Percentiles rank a stretch among this genome's conserved stretches.
Conservation (phyloP, 2,888 invertebrate species). For the Oscheius sp. region DNA sequence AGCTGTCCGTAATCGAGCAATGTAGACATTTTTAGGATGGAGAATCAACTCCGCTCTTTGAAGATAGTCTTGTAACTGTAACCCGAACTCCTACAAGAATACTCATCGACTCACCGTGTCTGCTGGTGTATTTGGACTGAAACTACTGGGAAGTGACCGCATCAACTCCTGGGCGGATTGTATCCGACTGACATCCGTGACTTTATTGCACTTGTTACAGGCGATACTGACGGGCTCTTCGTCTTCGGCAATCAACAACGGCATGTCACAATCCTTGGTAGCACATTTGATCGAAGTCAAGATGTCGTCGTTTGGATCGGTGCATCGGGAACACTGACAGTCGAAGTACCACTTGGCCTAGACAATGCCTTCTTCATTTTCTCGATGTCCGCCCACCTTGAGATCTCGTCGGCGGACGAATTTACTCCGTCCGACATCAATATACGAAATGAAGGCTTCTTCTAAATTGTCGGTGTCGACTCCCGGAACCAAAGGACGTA, state of each 20-base stretch:
- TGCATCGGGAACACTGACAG: slow-evolving; percentile 68
- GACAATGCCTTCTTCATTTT: neutral
- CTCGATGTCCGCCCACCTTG: slow-evolving; percentile 39
- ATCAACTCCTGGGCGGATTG: slow-evolving; percentile 63
- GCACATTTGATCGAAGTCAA: slow-evolving; percentile 63
- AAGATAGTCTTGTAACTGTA: slow-evolving; percentile 53
- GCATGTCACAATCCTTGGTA: slow-evolving; percentile 58
- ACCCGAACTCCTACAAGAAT: slow-evolving; percentile 1
- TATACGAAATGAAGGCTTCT: slow-evolving; percentile 68
- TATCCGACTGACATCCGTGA: slow-evolving; percentile 46
- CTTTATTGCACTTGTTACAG: slow-evolving; percentile 63
- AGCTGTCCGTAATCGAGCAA: slow-evolving; percentile 66
- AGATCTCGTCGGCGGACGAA: slow-evolving; percentile 55
- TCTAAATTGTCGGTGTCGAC: slow-evolving; percentile 48
- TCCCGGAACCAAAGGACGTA: slow-evolving; percentile 66
- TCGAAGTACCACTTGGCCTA: slow-evolving; percentile 64
- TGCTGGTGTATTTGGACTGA: slow-evolving; percentile 60
- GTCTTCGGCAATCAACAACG: slow-evolving; percentile 59
- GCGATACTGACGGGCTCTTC: slow-evolving; percentile 61
- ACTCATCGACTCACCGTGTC: slow-evolving; percentile 41
- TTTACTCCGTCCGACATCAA: slow-evolving; percentile 70
- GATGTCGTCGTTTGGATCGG: slow-evolving; percentile 67
- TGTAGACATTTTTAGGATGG: slow-evolving; percentile 69
- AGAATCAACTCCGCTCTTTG: slow-evolving; percentile 59
- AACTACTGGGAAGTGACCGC: slow-evolving; percentile 59